Base-by-base conservation (phyloP, 2,888 invertebrate genomes). In the Pandemis heparana region DNA sequence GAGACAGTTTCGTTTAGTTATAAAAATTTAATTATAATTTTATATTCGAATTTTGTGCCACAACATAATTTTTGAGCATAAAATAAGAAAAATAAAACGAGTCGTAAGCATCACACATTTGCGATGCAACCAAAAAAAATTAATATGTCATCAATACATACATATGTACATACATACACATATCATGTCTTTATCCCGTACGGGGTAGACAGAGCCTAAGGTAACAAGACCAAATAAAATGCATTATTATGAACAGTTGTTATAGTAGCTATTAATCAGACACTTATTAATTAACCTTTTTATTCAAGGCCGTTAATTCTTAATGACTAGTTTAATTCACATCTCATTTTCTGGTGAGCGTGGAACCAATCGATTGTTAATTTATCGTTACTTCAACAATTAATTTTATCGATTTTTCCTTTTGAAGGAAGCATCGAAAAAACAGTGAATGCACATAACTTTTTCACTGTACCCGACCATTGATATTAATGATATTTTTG, bases 311-410 rank as follows among this genome's bases (percentile, higher is more conserved):
- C 10, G 41, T 68, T n/a, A 43, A 60, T 60, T 6, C n/a, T 60
- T 48, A 16, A 60, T 61, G 38, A 68, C 60, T 68, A 61, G 60
- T 60, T 68, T 68, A 48, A 68, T 68, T 68, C 38, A 48, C 60
- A 46, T 68, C 46, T 61, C 68, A 61, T 48, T 16, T 68, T 48
- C 18, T 12, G n/a, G 38, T 38, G 43, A 23, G 56, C 2, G 32
- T 14, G 18, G 16, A 8, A 59, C 32, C 10, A 38, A 48, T 61
- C 7, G 39, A 60, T 41, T 46, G n/a, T 38, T 6, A n/a, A 59
- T 43, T 51, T 51, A 39, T 65, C 41, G 41, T 41, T 41, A 41
- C 7, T 41, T 41, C 12, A 41, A 41, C 61, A 61, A 41, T 61
- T 16, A 8, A 6, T 41, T 41, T 8, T 6, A 41, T 41, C 9